Evolutionary conservation across 2,113 vertebrate species (phyloP).

Genomic region (Hassar affinis): DNA sequence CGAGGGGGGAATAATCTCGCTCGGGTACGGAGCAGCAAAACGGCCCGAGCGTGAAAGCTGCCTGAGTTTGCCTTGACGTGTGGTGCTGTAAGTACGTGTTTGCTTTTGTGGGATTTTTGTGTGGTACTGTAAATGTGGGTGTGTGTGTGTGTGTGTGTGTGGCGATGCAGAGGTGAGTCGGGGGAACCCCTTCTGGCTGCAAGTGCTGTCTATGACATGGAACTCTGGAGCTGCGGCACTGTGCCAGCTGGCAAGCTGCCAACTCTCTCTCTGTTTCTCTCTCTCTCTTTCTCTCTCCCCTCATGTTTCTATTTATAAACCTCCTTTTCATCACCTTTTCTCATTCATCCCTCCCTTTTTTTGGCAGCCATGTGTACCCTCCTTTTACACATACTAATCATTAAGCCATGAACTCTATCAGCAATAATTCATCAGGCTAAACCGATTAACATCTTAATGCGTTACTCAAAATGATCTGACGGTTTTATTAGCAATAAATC

Average conservation of each 20-base stretch:
- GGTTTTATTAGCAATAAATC: background rate
- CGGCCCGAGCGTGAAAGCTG: too few relatives aligned
- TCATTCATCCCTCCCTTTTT: conserved; percentile 32
- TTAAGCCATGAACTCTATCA: background rate
- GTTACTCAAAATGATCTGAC: background rate
- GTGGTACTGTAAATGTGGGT: conserved; percentile 34
- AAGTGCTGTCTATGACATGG: conserved; percentile 70
- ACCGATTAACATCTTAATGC: background rate
- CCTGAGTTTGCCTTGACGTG: conserved; percentile 32
- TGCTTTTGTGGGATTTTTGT: conserved; percentile 16
- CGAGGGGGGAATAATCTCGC: too few relatives aligned
- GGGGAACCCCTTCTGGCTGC: conserved; percentile 76
- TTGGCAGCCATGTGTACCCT: conserved; percentile 21
- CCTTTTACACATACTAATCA: conserved; percentile 27
- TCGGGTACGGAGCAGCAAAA: too few relatives aligned
- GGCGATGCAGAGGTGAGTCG: conserved; percentile 60
- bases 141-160: conserved; percentile 47
- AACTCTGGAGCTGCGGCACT: conserved; percentile 67
- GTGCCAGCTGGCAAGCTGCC: conserved; percentile 71
- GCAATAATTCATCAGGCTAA: background rate
- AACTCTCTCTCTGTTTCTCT: conserved; percentile 47
- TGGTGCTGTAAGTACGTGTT: background rate
- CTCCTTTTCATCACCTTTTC: conserved; percentile 38
- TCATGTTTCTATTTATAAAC: conserved; percentile 46
- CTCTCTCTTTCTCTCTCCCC: conserved; percentile 33